These are phyloP conservation scores for Dryobotodes eremita DNA, from an alignment of 2,888 invertebrate species.

Conservation along the genomic window DNA sequence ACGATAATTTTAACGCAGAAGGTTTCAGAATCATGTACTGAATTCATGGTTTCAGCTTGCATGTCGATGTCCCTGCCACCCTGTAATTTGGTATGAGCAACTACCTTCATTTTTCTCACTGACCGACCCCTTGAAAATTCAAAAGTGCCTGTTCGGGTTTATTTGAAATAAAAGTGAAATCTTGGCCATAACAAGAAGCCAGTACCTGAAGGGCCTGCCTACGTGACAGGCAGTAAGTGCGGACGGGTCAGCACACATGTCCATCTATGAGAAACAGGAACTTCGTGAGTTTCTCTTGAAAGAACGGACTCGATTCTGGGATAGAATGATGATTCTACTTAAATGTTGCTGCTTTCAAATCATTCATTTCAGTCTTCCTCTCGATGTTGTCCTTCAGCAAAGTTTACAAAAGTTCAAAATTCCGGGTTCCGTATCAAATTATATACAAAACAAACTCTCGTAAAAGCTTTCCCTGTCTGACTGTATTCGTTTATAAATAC, in stretches of 20 bases:
- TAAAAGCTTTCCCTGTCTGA: constrained; percentile 9
- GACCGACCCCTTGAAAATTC: no score
- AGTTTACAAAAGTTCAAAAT: constrained; percentile 13
- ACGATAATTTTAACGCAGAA: no score
- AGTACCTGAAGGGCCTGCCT: constrained; percentile 43
- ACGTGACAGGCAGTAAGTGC: constrained; percentile 62
- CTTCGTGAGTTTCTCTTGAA: constrained; percentile 49
- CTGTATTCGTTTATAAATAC: constrained; percentile 29
- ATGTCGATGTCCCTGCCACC: no score
- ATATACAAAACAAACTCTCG: constrained; percentile 21
- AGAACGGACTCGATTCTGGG: constrained; percentile 64
- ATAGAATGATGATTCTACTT: constrained; percentile 8
- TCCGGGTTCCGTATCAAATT: constrained; percentile 17
- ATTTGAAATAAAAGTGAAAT: no score
- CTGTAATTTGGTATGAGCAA: no score
- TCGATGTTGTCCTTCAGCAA: neutral
- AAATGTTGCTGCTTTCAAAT: neutral
- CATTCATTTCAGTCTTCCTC: neutral
- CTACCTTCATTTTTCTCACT: no score
- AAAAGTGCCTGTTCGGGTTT: no score
- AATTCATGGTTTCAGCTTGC: no score
- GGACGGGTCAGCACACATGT: constrained; percentile 63
- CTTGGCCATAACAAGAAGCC: constrained; percentile 20
- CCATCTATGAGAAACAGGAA: constrained; percentile 54
- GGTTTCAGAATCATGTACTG: no score